Evolutionary conservation across 2,888 invertebrate species (phyloP), one percentile per base, ranked within the genome.

Genomic region (Limnephilus marmoratus): DNA sequence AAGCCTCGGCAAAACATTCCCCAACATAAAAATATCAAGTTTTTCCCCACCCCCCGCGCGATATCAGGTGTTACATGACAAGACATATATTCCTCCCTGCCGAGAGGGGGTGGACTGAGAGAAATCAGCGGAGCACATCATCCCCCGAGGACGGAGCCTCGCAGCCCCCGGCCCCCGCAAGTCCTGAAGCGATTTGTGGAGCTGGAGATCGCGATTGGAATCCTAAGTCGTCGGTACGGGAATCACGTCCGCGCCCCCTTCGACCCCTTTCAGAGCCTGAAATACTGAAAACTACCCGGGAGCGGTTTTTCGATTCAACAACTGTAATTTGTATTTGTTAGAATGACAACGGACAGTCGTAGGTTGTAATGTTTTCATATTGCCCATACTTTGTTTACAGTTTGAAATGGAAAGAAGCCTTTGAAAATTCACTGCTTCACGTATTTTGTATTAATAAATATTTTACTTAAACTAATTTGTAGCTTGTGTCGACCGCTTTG

Each of bases 151-250:
- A 90, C 89, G 90, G 83, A 85, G 80, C 91, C 91, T 91, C 90
- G 68, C 68, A 68, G 68, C n/a, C n/a, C 68, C 90, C 91, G 87
- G 68, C 68, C 68, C 68, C 91, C 91, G 90, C 91, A 90, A 89
- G 91, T 90, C 93, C 91, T 93, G 93, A 93, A 93, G 93, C 93
- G 93, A 93, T 93, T 93, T 93, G 93, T 91, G 93, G 93, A 86
- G 88, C 68, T 80, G 80, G 81, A 80, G 85, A 80, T 49, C 86
- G 86, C 37, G 86, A 86, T 86, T 45, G 29, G 86, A 86, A 86
- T 86, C 86, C 45, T 86, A 86, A 86, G 86, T 86, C 86, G 86
- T 49, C n/a, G 49, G n/a, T n/a, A 86, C 86, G 45, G 45, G 86
- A 49, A 86, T 86, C 86, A 86, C 86, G 86, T 86, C 41, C 24